Evolutionary conservation across 2,797 vertebrate species (phyloP), one percentile per base, ranked within the genome.

Genomic region (Gallinago solitaria): DNA sequence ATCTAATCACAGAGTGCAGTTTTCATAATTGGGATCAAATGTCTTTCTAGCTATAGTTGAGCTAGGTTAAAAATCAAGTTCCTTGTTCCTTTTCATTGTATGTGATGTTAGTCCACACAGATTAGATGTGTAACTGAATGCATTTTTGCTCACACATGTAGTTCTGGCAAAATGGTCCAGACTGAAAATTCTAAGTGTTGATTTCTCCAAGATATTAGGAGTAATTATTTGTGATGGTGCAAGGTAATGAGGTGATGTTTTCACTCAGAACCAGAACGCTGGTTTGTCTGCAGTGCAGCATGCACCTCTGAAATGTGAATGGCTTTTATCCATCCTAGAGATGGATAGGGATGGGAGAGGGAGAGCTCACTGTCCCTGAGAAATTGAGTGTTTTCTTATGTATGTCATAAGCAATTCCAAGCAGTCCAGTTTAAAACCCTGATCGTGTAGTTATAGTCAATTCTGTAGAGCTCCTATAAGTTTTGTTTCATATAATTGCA

Each of bases 371-470:
- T 51, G 27, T 1, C 61, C 33, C 33, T 12, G 1, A 11, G 28
- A 54, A 50, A 4, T 30, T 41, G 24, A 5, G 2, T 41, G 7
- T 37, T 85, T 39, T 50, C 24, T 71, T 87, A 15, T 5, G 0
- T 33, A 8, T 19, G 23, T 6, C 8, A 3, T 37, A 23, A 67
- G 14, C 16, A 47, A 8, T 64, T 68, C 15, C 21, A n/a, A 65
- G n/a, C 33, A 54, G 41, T 20, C 41, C 4, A 5, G 20, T 43
- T 80, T 23, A 70, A 70, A 88, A 41, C 18, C 56, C 30, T 18
- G 11, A 32, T 80, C 3, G 7, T 3, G 39, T 3, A 1, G 2
- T 70, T 53, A 11, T 21, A 77, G 67, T 90, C 19, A 45, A 0
- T 88, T 90, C 28, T 80, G 12, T 56, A 43, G n/a, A 39, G 24